Base-by-base conservation (phyloP, 30 jellyfish, hydroid and myxozoan species). In the Pseudorhiza aurosa region DNA sequence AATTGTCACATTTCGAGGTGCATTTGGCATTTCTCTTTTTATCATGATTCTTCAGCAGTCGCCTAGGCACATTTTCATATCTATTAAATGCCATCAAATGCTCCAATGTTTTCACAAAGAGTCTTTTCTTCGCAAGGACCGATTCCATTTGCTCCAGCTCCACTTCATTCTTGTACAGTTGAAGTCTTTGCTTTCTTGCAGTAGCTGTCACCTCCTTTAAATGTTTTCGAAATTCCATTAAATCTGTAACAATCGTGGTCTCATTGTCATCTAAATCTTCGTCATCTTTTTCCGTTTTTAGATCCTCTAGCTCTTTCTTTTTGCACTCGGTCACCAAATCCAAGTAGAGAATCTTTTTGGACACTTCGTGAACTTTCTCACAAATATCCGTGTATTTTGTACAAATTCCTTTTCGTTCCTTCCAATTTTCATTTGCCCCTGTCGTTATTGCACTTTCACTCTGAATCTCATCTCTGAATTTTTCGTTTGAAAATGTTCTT, bases 251-350 rank as follows among this genome's bases (percentile, higher is more conserved):
- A 2, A 77, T 62, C 17, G 8, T 25, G 19, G 40, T 47, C 67
- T 62, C 89, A 25, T 77, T 82, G 14, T 62, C 31, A 2, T 77
- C 82, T 8, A 43, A 33, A 17, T 31, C 58, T 33, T 49, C 82
- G 14, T 77, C 80, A 8, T 77, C 65, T 21, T 28, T 11, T 3
- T 31, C 18, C 24, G 15, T 44, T 47, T 27, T 29, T 7, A 77
- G 4, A 31, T 60, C 74, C 9, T 59, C 57, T 39, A 77, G 28
- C 32, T 77, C 82, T 18, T 8, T 21, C 2, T 22, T 43, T 28
- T 6, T 64, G 56, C 63, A 47, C 46, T 24, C 72, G 15, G 18
- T 8, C 68, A 58, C 11, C 21, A 77, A 46, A 35, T 77, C 89
- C 27, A 58, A 65, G 22, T 58, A 62, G 18, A 77, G 50, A 4